Conservation (phyloP, 2,797 vertebrate genomes). For the Notamacropus eugenii region DNA sequence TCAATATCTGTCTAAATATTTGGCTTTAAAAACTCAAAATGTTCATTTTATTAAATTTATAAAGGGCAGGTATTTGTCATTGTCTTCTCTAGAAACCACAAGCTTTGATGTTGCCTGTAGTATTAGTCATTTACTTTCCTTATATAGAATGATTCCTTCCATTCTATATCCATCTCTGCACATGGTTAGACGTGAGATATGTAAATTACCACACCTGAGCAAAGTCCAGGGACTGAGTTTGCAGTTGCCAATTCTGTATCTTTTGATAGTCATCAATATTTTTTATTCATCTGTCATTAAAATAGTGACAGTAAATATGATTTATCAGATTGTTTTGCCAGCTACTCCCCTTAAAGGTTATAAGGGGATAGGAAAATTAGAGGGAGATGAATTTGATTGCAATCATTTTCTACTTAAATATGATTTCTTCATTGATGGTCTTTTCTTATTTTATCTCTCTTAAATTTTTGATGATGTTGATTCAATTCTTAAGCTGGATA, state of each 20-base stretch:
- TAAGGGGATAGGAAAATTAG: background rate
- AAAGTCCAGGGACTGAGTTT: background rate
- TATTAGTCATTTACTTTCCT: background rate
- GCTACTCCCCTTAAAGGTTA: background rate
- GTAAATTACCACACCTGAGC: background rate
- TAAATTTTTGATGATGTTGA: background rate
- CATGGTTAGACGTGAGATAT: background rate
- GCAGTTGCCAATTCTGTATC: background rate
- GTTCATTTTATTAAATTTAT: constrained; percentile 59
- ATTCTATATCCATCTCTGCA: background rate
- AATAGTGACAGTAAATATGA: background rate
- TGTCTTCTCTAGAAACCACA: constrained; percentile 1
- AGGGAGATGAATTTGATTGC: background rate
- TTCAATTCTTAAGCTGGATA: background rate
- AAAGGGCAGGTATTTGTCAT: constrained; percentile 43
- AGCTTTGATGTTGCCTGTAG: background rate
- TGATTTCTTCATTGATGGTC: background rate
- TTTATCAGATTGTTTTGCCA: background rate
- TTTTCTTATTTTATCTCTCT: background rate
- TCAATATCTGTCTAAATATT: constrained; percentile 70
- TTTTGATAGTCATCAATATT: constrained; percentile 12
- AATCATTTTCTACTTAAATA: background rate
- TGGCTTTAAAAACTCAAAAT: constrained; percentile 37
- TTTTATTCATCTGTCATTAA: background rate
- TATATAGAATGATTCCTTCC: background rate